Conservation (phyloP, 2,888 invertebrate species). For the Erebia aethiops region DNA sequence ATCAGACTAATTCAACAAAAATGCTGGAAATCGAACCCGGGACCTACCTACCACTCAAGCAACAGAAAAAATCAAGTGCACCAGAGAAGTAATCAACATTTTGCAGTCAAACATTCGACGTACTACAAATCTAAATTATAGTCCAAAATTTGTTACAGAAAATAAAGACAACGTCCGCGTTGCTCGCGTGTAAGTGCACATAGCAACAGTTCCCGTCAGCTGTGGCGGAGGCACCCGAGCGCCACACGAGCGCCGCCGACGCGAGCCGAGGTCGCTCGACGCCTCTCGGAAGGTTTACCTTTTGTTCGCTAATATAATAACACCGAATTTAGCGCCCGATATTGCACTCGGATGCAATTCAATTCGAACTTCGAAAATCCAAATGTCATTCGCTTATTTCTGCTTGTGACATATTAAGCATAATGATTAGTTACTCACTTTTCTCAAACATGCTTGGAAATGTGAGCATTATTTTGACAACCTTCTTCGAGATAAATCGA, state of each 20-base stretch:
- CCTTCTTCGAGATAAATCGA: too few species aligned
- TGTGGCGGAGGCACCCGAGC: slow-evolving; percentile 54
- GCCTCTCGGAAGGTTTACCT: slow-evolving; percentile 20
- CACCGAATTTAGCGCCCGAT: slow-evolving; percentile 23
- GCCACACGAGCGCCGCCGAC: slow-evolving; percentile 57
- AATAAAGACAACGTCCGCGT: slow-evolving; percentile 54
- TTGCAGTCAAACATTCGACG: too few species aligned
- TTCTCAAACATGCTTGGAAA: too few species aligned
- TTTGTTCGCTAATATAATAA: slow-evolving; percentile 28
- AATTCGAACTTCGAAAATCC: slow-evolving; percentile 8
- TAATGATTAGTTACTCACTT: too few species aligned
- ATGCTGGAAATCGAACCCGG: too few species aligned
- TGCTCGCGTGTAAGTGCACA: slow-evolving; percentile 59
- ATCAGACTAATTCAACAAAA: too few species aligned
- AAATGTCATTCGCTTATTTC: neutral
- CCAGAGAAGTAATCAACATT: too few species aligned
- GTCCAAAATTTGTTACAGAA: neutral
- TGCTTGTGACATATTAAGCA: neutral
- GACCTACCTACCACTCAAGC: too few species aligned
- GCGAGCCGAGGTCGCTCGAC: slow-evolving; percentile 52
- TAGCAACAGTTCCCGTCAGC: slow-evolving; percentile 80
- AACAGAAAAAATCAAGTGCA: too few species aligned
- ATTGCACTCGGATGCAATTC: slow-evolving; percentile 21
- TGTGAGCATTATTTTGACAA: too few species aligned
- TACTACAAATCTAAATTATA: too few species aligned